Evolutionary conservation across 2,797 vertebrate genomes (phyloP).

Genomic region (Eurystomus glaucurus): DNA sequence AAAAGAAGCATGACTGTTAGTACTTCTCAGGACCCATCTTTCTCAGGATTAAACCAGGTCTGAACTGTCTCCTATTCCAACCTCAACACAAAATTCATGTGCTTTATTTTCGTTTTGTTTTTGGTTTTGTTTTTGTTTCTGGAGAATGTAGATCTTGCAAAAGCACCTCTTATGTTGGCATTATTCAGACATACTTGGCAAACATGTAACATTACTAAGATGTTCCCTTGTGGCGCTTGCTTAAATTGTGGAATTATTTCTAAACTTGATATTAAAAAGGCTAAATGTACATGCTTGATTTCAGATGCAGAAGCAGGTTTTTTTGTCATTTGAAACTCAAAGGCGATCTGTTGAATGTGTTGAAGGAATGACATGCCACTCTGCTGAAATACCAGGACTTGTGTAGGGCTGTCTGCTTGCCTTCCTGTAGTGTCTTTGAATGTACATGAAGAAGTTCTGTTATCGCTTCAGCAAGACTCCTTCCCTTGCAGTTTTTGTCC

Average conservation of each 20-base stretch:
- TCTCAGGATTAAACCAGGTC: slow-evolving; percentile 99
- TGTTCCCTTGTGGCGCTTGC: slow-evolving; percentile 81
- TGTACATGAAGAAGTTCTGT: not conserved
- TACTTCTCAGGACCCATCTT: slow-evolving; percentile 99
- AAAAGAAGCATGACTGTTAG: slow-evolving; percentile 99
- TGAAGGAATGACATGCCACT: not conserved
- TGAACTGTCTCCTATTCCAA: slow-evolving; percentile 97
- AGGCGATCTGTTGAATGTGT: not conserved
- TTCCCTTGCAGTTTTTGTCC: not conserved
- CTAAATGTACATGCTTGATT: slow-evolving; percentile 65
- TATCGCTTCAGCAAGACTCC: not conserved
- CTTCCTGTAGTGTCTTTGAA: slow-evolving; percentile 1
- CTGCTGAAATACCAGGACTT: not conserved
- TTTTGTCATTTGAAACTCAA: slow-evolving; percentile 33
- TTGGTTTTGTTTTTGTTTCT: slow-evolving; percentile 70
- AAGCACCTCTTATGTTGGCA: slow-evolving; percentile 91
- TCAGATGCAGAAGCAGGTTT: slow-evolving; percentile 31
- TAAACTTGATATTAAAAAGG: slow-evolving; percentile 68
- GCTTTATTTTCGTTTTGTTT: slow-evolving; percentile 82
- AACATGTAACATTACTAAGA: slow-evolving; percentile 90
- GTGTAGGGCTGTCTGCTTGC: not conserved
- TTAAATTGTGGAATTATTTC: slow-evolving; percentile 79
- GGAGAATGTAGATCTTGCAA: slow-evolving; percentile 86
- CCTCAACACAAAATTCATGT: slow-evolving; percentile 90
- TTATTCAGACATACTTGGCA: slow-evolving; percentile 95